Base-by-base conservation (phyloP, 92 coral and sea anemone species). In the Phenganax subtilis region DNA sequence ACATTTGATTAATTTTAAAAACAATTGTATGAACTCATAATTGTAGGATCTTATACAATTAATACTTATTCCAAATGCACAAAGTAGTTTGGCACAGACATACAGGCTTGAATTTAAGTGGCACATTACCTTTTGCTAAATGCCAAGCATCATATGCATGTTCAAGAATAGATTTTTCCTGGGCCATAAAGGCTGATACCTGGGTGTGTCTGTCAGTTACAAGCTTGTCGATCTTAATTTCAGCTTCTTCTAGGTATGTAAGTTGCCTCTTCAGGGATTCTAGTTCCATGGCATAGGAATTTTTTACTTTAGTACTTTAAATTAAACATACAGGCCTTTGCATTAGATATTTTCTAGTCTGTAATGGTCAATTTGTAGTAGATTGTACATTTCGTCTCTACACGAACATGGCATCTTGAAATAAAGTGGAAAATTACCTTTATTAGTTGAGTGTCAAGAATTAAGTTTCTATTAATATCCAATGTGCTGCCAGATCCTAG, bases 161-260 rank as follows among this genome's bases (percentile, higher is more conserved):
- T 37, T 37, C 47, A 60, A 79, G 29, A 3, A 1, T 29, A 27
- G 83, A 72, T 55, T 79, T 59, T 54, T 79, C 83, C 7, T 60
- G 8, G 8, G 75, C 75, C 20, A 79, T 10, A 59, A 20, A 79
- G 20, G 65, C 16, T 10, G 65, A 14, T n/a, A 79, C 83, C 61
- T 79, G 83, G 66, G 14, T 79, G 55, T 79, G 83, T 61, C 83
- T 60, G 54, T 79, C 83, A 14, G 83, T 79, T 57, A 79, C 83
- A 25, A 79, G 16, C 66, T 79, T 79, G 55, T 30, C 69, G 16
- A 79, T 79, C 66, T 59, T 57, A 37, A 52, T 72, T 25, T 71
- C 83, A 60, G 59, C 61, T 12, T 68, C 61, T 79, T 79, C 83
- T 55, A 59, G 28, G 75, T 37, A 37, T 37, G 47, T 37, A 37